Conservation (phyloP, 1,140 invertebrate genomes). For the Bombus pyrosoma region DNA sequence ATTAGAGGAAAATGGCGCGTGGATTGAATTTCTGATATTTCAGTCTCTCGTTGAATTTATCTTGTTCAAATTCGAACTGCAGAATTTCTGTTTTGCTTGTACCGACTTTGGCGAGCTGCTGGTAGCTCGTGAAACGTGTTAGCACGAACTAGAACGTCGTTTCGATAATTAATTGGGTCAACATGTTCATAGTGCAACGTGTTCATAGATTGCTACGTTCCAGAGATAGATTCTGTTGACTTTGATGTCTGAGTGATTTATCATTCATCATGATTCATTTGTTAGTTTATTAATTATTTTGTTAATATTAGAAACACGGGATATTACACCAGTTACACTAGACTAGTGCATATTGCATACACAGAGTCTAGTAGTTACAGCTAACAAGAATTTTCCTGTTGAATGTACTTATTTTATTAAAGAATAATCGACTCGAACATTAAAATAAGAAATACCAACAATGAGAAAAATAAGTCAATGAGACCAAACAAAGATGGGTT, state of each 20-base stretch:
- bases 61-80: not conserved
- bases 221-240: not conserved
- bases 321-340: no score
- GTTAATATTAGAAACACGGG: not conserved
- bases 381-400: no score
- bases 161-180: slow-evolving; percentile 6
- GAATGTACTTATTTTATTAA: no score
- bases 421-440: not conserved
- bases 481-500: not conserved
- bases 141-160: not conserved
- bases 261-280: not conserved
- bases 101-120: not conserved
- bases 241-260: not conserved
- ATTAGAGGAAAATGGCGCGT: not conserved
- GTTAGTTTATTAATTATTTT: not conserved
- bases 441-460: not conserved
- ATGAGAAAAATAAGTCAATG: not conserved
- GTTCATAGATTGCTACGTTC: not conserved
- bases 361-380: no score
- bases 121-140: not conserved
- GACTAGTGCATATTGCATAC: no score
- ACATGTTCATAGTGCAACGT: not conserved
- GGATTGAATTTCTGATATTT: not conserved
- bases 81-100: not conserved
- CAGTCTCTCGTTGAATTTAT: not conserved